A percentile compares a stretch with the other conserved stretches of the same genome.
phyloP scores from a whole-genome alignment of 2,888 invertebrate genomes.

The Stenichneumon culpator region DNA sequence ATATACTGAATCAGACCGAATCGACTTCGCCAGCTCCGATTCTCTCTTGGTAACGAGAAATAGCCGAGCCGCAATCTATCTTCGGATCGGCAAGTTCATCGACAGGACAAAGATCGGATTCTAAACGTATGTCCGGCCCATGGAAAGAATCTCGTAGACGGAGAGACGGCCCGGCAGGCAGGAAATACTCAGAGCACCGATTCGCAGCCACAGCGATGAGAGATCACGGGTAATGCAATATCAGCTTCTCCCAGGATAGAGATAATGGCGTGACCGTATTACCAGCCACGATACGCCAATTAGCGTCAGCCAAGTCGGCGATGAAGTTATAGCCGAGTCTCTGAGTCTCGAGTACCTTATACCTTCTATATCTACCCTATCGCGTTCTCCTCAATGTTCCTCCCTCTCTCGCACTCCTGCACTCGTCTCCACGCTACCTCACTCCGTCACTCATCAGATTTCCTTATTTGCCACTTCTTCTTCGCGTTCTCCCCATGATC shows the following conservation, averaged over 20 bases:
- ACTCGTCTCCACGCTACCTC: slow-evolving; percentile 37
- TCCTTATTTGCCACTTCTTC: slow-evolving; percentile 51
- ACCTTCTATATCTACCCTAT: slow-evolving; percentile 58
- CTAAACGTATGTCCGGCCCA: slow-evolving; percentile 55
- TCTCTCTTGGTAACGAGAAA: not conserved
- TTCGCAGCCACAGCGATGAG: slow-evolving; percentile 70
- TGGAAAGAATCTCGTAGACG: slow-evolving; percentile 41
- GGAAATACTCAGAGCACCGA: slow-evolving; percentile 64
- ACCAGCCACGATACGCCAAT: slow-evolving; percentile 80
- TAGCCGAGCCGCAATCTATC: slow-evolving; percentile 26
- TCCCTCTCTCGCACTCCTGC: slow-evolving; percentile 44
- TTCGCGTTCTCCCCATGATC: slow-evolving; percentile 31
- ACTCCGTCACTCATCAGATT: slow-evolving; percentile 44
- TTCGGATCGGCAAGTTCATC: slow-evolving; percentile 50
- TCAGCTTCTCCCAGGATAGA: slow-evolving; percentile 75
- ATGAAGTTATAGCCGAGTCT: slow-evolving; percentile 74
- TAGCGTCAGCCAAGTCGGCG: slow-evolving; percentile 77
- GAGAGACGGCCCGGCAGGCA: slow-evolving; percentile 34
- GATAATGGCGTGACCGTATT: slow-evolving; percentile 81
- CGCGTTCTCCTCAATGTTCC: slow-evolving; percentile 47
- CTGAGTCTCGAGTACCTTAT: slow-evolving; percentile 65
- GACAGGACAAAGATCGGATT: slow-evolving; percentile 62
- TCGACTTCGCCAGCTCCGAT: slow-evolving; percentile 2
- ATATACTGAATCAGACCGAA: not conserved
- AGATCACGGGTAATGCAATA: slow-evolving; percentile 80